phyloP scores from a whole-genome alignment of 2,888 invertebrate genomes.

The Apamea epomidion region DNA sequence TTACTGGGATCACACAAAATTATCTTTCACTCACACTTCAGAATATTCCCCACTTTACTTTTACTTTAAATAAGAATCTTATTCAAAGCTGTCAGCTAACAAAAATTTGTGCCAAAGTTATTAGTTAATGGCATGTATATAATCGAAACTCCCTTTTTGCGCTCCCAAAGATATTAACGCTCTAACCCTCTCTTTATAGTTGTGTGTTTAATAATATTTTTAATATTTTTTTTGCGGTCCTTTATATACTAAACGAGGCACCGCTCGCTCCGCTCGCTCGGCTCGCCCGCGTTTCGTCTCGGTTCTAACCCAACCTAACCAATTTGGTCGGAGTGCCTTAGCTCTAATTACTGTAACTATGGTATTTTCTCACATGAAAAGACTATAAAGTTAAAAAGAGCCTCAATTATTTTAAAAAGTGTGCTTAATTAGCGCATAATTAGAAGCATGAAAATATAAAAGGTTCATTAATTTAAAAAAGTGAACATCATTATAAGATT shows the following conservation, averaged over 20 bases:
- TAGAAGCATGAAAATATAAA: too few relatives aligned
- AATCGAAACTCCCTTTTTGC: not conserved
- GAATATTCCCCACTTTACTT: not conserved
- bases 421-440: too few relatives aligned
- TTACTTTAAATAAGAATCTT: not conserved
- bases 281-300: not conserved
- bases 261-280: not conserved
- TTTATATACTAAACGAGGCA: too few relatives aligned
- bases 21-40: not conserved
- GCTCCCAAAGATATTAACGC: not conserved
- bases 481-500: not conserved
- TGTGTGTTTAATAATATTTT: too few relatives aligned
- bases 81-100: not conserved
- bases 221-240: too few relatives aligned
- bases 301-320: too few relatives aligned
- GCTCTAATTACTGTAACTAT: not conserved
- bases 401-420: not conserved
- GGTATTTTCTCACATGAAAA: not conserved
- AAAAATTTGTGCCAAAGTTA: not conserved
- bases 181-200: too few relatives aligned
- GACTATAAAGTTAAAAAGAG: not conserved
- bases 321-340: not conserved
- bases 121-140: not conserved
- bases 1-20: conserved; percentile 29
- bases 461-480: not conserved